These are phyloP conservation scores for Galendromus occidentalis DNA, from an alignment of 1,140 invertebrate species.

Conservation along the genomic window DNA sequence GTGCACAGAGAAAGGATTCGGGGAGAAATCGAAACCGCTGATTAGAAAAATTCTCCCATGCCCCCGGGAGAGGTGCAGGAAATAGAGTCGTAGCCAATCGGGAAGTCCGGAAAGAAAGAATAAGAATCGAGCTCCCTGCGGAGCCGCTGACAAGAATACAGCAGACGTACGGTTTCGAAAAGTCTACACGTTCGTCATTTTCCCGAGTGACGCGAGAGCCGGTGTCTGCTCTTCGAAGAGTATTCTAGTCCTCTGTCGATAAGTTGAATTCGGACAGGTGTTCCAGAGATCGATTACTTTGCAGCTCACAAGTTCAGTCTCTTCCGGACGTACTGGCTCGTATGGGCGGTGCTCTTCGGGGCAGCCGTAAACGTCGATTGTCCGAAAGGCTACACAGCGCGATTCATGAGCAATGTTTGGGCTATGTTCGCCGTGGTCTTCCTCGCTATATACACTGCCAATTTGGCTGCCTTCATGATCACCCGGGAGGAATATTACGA, in stretches of 20 bases:
- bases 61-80: conserved; percentile 8
- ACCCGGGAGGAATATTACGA: conserved; percentile 92
- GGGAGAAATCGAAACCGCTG: no score
- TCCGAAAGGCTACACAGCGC: conserved; percentile 71
- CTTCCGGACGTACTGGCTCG: conserved; percentile 91
- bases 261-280: no score
- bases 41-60: conserved; percentile 26
- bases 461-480: conserved; percentile 97
- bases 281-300: not conserved
- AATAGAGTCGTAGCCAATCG: no score
- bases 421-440: conserved; percentile 91
- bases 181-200: no score
- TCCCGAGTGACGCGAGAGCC: no score
- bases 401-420: conserved; percentile 92
- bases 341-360: conserved; percentile 98
- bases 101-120: no score
- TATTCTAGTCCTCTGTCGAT: not conserved
- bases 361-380: conserved; percentile 90
- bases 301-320: conserved; percentile 62
- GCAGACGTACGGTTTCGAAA: no score
- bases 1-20: no score
- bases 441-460: conserved; percentile 79
- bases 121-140: no score
- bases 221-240: not conserved
- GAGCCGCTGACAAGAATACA: no score